Evolutionary conservation across 2,113 vertebrate genomes (phyloP).

Genomic region (Poeciliopsis prolifica): DNA sequence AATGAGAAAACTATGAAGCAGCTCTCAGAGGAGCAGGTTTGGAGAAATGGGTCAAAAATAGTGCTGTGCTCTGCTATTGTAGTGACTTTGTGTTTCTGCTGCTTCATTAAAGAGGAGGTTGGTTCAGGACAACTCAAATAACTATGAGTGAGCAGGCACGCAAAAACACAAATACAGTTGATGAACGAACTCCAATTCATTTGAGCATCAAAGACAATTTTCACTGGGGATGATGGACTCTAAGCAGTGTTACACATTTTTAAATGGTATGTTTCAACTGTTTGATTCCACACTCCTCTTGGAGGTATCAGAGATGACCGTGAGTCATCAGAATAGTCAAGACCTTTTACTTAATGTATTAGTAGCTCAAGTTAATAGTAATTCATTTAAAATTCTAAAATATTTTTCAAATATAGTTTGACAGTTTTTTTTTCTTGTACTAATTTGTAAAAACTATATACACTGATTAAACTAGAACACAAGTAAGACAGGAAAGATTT

Average conservation of each 20-base stretch:
- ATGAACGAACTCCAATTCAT: conserved; percentile 2
- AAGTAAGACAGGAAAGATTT: conserved; percentile 33
- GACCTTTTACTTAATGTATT: conserved; percentile 10
- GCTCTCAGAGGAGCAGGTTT: conserved; percentile 49
- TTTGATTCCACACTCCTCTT: conserved; percentile 38
- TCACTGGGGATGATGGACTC: conserved; percentile 13
- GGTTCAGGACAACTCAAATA: conserved; percentile 44
- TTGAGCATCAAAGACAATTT: conserved; percentile 31
- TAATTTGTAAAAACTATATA: conserved; percentile 5
- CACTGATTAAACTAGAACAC: conserved; percentile 13
- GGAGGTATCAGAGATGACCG: conserved; percentile 31
- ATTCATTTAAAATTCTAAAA: conserved; percentile 1
- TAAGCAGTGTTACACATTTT: conserved; percentile 34
- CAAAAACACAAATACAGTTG: not conserved
- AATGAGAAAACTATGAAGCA: conserved; percentile 59
- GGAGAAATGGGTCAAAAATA: conserved; percentile 69
- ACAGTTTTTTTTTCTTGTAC: conserved; percentile 2
- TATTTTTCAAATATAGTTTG: not conserved
- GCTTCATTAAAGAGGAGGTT: conserved; percentile 66
- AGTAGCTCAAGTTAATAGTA: not conserved
- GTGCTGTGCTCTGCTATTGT: conserved; percentile 56
- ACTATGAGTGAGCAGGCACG: not conserved
- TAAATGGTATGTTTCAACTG: conserved; percentile 45
- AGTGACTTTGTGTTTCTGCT: conserved; percentile 44
- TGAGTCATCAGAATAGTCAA: conserved; percentile 10